Base-by-base conservation (phyloP, 1,140 invertebrate species). In the Linepithema humile region DNA sequence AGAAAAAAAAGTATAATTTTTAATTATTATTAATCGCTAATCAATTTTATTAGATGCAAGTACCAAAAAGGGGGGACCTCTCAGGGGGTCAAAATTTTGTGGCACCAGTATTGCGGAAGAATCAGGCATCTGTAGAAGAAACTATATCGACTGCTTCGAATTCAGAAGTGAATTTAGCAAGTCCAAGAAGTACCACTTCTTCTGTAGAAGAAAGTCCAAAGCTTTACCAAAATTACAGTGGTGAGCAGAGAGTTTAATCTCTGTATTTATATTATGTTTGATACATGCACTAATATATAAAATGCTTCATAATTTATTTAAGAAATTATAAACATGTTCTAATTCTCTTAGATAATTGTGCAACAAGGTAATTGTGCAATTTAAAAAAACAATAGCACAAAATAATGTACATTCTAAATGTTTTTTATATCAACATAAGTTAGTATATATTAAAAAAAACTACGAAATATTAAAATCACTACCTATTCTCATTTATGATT, bases 191-290 rank as follows among this genome's bases (percentile, higher is more conserved):
- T 83, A 86, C 89, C 10, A 87, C 83, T 85, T 91, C 92, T 50
- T 92, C 91, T 2, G 59, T 87, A 38, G 91, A 93, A 78, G 92
- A 93, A 62, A 94, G 91, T 86, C 93, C 93, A 26, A 91, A 91
- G 85, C 92, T 94, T 75, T 94, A 94, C 86, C 94, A 94, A 86
- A 87, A 94, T 84, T 94, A 94, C 50, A 90, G 92, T 35, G 89
- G 90, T 35, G 86, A 92, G 83, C 88, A 88, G 12, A 87, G 72
- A 40, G 88, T 91, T 57, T 90, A 86, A 90, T 82, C 83, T 7
- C 29, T 48, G 55, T 77, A 35, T 40, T 70, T 82, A 12, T 53
- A 65, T 20, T 50, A 70, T 26, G 50, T 15, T 29, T 20, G 4
- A 67, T 48, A 32, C 64, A 75, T 65, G 38, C 26, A 65, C 15